Conservation (phyloP, 1,140 invertebrate genomes). For the Hetaerina americana region DNA sequence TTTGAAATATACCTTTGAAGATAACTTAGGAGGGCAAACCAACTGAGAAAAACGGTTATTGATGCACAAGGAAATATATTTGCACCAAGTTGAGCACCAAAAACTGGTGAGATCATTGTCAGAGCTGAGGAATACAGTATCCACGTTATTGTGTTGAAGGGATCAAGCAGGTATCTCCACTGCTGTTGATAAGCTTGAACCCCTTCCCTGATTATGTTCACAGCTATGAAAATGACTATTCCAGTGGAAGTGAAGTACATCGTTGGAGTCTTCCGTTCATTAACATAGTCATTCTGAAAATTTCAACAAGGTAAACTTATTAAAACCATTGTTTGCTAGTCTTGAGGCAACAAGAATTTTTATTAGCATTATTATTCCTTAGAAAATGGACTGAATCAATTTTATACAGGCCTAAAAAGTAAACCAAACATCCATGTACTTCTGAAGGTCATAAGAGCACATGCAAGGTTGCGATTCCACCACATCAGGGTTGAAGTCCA, state of each 20-base stretch:
- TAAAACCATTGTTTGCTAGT: too few species aligned
- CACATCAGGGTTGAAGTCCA: too few species aligned
- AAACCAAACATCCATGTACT: too few species aligned
- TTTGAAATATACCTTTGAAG: slow-evolving; percentile 48
- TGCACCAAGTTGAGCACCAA: slow-evolving; percentile 29
- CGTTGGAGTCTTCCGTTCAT: not conserved
- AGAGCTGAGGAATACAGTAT: slow-evolving; percentile 49
- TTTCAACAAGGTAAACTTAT: too few species aligned
- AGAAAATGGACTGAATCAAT: too few species aligned
- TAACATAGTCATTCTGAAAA: too few species aligned
- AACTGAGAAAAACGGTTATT: slow-evolving; percentile 68
- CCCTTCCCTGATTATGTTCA: slow-evolving; percentile 57
- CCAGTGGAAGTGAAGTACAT: slow-evolving; percentile 39
- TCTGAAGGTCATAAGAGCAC: too few species aligned
- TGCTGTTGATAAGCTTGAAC: slow-evolving; percentile 65
- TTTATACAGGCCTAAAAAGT: too few species aligned
- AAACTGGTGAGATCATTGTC: slow-evolving; percentile 44
- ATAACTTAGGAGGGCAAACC: slow-evolving; percentile 75
- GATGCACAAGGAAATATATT: slow-evolving; percentile 57
- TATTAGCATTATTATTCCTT: too few species aligned
- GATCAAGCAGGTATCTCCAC: slow-evolving; percentile 54
- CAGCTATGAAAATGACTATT: slow-evolving; percentile 52
- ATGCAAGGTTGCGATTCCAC: too few species aligned
- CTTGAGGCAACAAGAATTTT: too few species aligned
- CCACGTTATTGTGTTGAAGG: slow-evolving; percentile 61